Evolutionary conservation across 2,797 vertebrate species (phyloP).

Genomic region (Eleutherodactylus coqui): DNA sequence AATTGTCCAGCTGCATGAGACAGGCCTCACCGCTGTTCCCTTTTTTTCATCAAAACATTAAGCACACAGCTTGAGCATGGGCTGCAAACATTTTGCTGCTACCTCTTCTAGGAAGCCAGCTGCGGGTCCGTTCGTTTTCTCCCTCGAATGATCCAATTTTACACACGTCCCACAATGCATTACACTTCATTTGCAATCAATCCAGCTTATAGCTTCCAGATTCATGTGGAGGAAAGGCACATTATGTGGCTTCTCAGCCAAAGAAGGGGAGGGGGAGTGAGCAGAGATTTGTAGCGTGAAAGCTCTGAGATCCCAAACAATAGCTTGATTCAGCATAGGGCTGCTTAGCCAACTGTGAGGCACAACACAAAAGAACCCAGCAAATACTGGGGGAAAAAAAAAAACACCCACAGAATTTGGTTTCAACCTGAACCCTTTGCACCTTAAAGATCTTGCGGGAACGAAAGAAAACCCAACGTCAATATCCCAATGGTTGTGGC

Average conservation of each 20-base stretch:
- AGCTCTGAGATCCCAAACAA: constrained; percentile 86
- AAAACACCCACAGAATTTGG: constrained; percentile 72
- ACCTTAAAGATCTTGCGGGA: constrained; percentile 70
- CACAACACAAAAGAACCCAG: constrained; percentile 82
- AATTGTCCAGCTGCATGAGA: constrained; percentile 66
- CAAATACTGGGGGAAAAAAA: constrained; percentile 72
- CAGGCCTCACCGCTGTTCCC: constrained; percentile 63
- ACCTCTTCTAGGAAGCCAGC: constrained; percentile 63
- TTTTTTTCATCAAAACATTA: constrained; percentile 68
- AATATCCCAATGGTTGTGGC: constrained; percentile 76
- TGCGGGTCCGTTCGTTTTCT: constrained; percentile 72
- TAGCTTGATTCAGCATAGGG: constrained; percentile 88
- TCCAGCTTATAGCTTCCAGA: constrained; percentile 90
- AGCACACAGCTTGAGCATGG: constrained; percentile 73
- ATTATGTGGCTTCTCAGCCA: constrained; percentile 81
- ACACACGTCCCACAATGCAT: constrained; percentile 90
- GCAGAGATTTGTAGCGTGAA: constrained; percentile 80
- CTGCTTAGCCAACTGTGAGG: constrained; percentile 78
- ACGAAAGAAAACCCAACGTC: constrained; percentile 70
- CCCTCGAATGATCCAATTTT: constrained; percentile 77
- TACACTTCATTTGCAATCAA: constrained; percentile 92
- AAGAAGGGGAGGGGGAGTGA: constrained; percentile 66
- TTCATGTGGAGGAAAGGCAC: constrained; percentile 89
- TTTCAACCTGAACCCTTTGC: constrained; percentile 78
- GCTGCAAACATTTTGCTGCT: constrained; percentile 72